A percentile compares a stretch with the other conserved stretches of the same genome.
Evolutionary conservation across 1,140 invertebrate genomes (phyloP).

Genomic region (Conus ventricosus): DNA sequence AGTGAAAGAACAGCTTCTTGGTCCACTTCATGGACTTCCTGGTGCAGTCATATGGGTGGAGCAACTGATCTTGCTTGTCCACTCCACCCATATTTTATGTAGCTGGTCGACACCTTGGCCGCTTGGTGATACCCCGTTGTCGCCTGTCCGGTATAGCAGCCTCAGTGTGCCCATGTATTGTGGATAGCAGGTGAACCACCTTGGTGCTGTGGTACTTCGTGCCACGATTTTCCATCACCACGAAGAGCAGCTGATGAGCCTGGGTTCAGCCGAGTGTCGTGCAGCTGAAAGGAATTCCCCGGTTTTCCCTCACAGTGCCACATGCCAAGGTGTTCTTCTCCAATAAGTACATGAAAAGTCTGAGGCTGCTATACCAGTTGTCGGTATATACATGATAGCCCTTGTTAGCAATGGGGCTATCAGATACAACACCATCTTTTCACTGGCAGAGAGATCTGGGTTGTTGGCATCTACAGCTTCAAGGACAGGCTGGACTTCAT

Average conservation of each 20-base stretch:
- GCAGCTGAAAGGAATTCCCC: too few relatives aligned
- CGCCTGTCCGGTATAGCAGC: not conserved
- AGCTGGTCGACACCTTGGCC: constrained; percentile 16
- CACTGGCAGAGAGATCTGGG: too few relatives aligned
- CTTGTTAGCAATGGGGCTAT: too few relatives aligned
- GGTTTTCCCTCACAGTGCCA: too few relatives aligned
- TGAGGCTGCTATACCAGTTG: too few relatives aligned
- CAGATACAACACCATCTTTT: too few relatives aligned
- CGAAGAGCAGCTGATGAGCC: constrained; percentile 21
- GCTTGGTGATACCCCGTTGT: not conserved
- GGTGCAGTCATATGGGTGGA: constrained; percentile 34
- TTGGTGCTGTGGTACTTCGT: constrained; percentile 41
- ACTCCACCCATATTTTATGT: constrained; percentile 41
- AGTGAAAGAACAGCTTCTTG: constrained; percentile 39
- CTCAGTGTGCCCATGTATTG: constrained; percentile 35
- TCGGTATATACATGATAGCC: too few relatives aligned
- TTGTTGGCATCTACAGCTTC: too few relatives aligned
- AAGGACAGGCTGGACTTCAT: too few relatives aligned
- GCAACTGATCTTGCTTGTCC: constrained; percentile 40
- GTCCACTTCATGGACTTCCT: constrained; percentile 42
- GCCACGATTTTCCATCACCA: constrained; percentile 34
- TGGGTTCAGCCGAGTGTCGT: not conserved
- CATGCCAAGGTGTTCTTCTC: too few relatives aligned
- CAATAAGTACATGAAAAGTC: too few relatives aligned
- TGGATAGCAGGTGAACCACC: constrained; percentile 32